A percentile compares a stretch with the other conserved stretches of the same genome.
Evolutionary conservation across 2,113 vertebrate species (phyloP).

Genomic region (Tachycineta bicolor): DNA sequence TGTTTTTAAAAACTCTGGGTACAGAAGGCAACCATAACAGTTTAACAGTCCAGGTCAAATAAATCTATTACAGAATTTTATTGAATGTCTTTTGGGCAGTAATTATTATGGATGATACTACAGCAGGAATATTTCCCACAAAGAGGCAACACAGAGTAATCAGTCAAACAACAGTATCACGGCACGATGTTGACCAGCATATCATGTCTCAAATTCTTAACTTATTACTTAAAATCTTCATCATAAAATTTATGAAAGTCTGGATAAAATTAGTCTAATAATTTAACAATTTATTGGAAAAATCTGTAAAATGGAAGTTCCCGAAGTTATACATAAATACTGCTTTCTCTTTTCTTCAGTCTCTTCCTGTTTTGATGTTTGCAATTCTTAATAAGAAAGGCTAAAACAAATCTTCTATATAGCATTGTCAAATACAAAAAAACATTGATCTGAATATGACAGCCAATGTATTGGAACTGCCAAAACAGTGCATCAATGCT

Average conservation of each 20-base stretch:
- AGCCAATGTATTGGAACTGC: not conserved
- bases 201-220: not conserved
- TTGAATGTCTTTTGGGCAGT: not conserved
- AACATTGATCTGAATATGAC: not conserved
- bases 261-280: not conserved
- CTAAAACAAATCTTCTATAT: not conserved
- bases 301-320: not conserved
- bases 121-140: not conserved
- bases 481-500: not conserved
- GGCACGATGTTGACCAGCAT: not conserved
- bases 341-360: not conserved
- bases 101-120: not conserved
- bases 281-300: not conserved
- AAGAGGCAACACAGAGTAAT: not conserved
- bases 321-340: not conserved
- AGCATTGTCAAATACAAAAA: not conserved
- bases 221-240: not conserved
- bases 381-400: not conserved
- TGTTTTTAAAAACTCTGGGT: not conserved
- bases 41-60: not conserved
- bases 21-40: not conserved
- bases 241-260: not conserved
- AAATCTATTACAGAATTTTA: not conserved
- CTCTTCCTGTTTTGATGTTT: not conserved
- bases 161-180: not conserved